Base-by-base conservation (phyloP, 2,797 vertebrate genomes). In the Paramormyrops hopkinsi region DNA sequence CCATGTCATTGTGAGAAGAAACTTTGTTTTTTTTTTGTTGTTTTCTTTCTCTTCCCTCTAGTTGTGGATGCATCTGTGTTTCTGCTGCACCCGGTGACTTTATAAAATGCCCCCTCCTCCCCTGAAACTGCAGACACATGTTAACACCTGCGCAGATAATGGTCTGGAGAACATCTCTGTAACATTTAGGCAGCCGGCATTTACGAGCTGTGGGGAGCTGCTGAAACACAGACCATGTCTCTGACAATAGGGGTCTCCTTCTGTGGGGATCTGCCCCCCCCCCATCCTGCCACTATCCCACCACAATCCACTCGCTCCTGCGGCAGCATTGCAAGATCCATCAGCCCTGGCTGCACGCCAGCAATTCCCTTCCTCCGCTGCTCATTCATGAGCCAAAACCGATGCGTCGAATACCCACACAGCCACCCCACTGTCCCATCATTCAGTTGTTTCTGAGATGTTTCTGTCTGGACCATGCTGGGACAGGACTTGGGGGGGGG, bases 321-420 rank as follows among this genome's bases (percentile, higher is more conserved):
- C 62, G 88, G 88, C 90, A 83, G 91, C 89, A 90, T 91, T 82
- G 48, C 69, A 88, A 88, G 90, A 91, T 89, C 91, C 90, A 89
- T 93, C 91, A 92, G 87, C 89, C 91, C 90, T 90, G 91, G 92
- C 90, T 90, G 89, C 76, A 88, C 50, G 41, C 79, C 44, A 83
- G 6, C 17, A 83, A 2, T 48, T 48, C 17, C 14, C 17, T 83
- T 83, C 37, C 44, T 83, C 48, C 83, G 65, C 69, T 83, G 89
- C 90, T 89, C 88, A 88, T 87, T 88, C 86, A 90, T 90, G 83
- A 91, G 37, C 54, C 17, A 88, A 9, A 79, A 88, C 65, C 41
- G 65, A 50, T 53, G 48, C 14, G 7, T 86, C 88, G 86, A 83
- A 73, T 51, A 50, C 76, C 86, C 53, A 56, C 50, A 56, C 84